Evolutionary conservation across 2,113 vertebrate species (phyloP).

Genomic region (human (Homo sapiens)): GRCh38 chr6:16800501-16801000

Average conservation of each 20-base stretch:
- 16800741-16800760: background rate
- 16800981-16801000: background rate
- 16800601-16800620: background rate
- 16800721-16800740: background rate
- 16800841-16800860: conserved; percentile 58
- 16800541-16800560: conserved; percentile 10
- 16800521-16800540: conserved; percentile 66
- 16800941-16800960: background rate
- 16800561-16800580: background rate
- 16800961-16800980: conserved; percentile 46
- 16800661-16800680: background rate
- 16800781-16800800: background rate
- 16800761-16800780: background rate
- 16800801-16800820: conserved; percentile 38
- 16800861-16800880: conserved; percentile 68
- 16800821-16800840: background rate
- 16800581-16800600: background rate
- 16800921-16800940: background rate
- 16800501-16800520: conserved; percentile 51
- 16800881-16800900: conserved; percentile 59
- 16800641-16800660: background rate
- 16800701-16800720: background rate
- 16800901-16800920: background rate
- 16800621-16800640: background rate
- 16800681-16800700: background rate